Evolutionary conservation across 92 coral and sea anemone species (phyloP).

Genomic region (Bergia sp.): DNA sequence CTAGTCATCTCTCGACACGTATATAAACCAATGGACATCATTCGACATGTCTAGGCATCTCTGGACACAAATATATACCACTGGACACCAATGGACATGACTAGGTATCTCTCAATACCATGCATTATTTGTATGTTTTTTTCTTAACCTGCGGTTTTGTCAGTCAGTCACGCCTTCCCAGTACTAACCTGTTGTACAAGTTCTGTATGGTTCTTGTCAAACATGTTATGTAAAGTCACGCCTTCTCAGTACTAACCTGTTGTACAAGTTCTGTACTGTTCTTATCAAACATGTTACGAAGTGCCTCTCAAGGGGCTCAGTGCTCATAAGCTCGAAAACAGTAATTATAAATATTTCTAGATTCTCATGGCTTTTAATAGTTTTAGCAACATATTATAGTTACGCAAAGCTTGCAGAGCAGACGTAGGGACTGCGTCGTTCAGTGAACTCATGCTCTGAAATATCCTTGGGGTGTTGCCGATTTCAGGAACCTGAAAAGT

Average conservation of each 20-base stretch:
- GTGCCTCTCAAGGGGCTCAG: slow-evolving; percentile 85
- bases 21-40: too few relatives aligned
- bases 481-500: slow-evolving; percentile 82
- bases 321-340: slow-evolving; percentile 74
- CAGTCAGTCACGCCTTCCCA: slow-evolving; percentile 70
- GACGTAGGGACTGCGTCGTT: slow-evolving; percentile 89
- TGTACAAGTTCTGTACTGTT: slow-evolving; percentile 83
- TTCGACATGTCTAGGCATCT: too few relatives aligned
- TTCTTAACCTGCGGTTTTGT: not conserved
- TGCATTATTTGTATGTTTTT: slow-evolving; percentile 13
- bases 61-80: too few relatives aligned
- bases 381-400: too few relatives aligned
- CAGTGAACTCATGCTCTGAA: slow-evolving; percentile 89
- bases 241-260: slow-evolving; percentile 66
- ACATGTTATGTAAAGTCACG: slow-evolving; percentile 33
- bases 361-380: too few relatives aligned
- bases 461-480: slow-evolving; percentile 86
- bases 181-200: slow-evolving; percentile 47
- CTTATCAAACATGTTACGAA: slow-evolving; percentile 55
- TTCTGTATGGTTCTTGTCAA: slow-evolving; percentile 81
- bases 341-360: not conserved
- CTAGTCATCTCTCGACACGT: too few relatives aligned
- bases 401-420: slow-evolving; percentile 58
- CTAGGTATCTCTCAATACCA: too few relatives aligned
- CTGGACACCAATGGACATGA: too few relatives aligned